Evolutionary conservation across 2,797 vertebrate species (phyloP).

Genomic region (Enteromius anoplus): DNA sequence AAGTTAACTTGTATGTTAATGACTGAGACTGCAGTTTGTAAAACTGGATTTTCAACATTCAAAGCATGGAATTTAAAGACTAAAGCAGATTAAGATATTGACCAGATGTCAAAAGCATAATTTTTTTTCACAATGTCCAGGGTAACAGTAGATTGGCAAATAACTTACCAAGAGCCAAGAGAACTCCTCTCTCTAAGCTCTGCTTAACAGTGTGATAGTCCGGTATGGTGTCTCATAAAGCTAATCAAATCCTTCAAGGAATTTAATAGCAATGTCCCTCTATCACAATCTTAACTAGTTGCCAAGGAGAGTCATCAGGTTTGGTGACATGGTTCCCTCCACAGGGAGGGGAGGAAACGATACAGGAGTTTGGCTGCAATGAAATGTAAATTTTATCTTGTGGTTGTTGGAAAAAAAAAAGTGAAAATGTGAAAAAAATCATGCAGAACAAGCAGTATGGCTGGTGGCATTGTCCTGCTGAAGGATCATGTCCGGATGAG

Average conservation of each 20-base stretch:
- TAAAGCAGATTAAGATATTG: slow-evolving; percentile 1
- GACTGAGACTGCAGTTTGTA: background rate
- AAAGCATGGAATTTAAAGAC: background rate
- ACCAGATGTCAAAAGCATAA: slow-evolving; percentile 8
- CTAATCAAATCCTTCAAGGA: slow-evolving; percentile 72
- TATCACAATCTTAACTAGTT: slow-evolving; percentile 60
- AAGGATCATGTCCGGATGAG: too few species aligned
- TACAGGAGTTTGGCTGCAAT: background rate
- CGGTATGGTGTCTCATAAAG: slow-evolving; percentile 66
- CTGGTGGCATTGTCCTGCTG: too few species aligned
- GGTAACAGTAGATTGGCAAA: slow-evolving; percentile 61
- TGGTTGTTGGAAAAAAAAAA: background rate
- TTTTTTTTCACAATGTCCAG: slow-evolving; percentile 40
- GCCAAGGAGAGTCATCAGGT: slow-evolving; percentile 65
- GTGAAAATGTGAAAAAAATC: too few species aligned
- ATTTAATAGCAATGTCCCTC: slow-evolving; percentile 65
- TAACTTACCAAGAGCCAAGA: slow-evolving; percentile 67
- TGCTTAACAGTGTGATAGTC: slow-evolving; percentile 68
- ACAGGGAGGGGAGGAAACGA: slow-evolving; percentile 42
- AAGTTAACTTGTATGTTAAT: background rate
- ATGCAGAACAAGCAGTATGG: too few species aligned
- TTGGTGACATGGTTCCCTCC: slow-evolving; percentile 63
- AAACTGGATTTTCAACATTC: background rate
- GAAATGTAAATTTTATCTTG: background rate
- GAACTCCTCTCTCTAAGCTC: slow-evolving; percentile 63